Conservation (phyloP, 1,140 invertebrate genomes). For the Bilobella aurantiaca region DNA sequence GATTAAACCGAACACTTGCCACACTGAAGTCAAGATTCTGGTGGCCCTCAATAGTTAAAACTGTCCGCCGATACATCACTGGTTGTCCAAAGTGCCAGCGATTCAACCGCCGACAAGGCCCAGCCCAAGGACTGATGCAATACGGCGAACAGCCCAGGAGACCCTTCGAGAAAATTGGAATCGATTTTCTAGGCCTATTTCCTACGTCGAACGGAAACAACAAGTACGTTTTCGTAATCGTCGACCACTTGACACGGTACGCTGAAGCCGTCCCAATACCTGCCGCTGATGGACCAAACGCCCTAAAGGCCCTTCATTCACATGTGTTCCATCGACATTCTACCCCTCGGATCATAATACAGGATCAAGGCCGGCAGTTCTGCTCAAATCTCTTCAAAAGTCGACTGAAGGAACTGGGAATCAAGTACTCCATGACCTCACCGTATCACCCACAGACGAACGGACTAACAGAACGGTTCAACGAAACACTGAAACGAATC, state of each 20-base stretch:
- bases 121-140: background rate
- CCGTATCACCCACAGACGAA: slow-evolving; percentile 7
- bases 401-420: slow-evolving; percentile 31
- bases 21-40: slow-evolving; percentile 10
- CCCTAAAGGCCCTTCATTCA: background rate
- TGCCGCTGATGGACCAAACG: background rate
- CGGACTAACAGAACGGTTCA: background rate
- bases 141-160: background rate
- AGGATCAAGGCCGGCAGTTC: slow-evolving; percentile 38
- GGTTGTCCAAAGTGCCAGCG: slow-evolving; percentile 19
- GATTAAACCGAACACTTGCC: background rate
- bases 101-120: background rate
- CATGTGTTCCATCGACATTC: slow-evolving; percentile 23
- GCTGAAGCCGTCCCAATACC: background rate
- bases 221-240: slow-evolving; percentile 12
- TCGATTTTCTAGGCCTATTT: slow-evolving; percentile 17
- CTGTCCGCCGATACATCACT: background rate
- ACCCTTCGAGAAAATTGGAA: slow-evolving; percentile 15
- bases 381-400: slow-evolving; percentile 34
- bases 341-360: slow-evolving; percentile 35
- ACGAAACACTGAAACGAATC: slow-evolving; percentile 1
- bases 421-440: slow-evolving; percentile 18
- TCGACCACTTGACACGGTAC: slow-evolving; percentile 20
- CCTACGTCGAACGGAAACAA: background rate
- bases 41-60: slow-evolving; percentile 10